Evolutionary conservation across 2,797 vertebrate genomes (phyloP), one percentile per base, ranked within the genome.

Genomic region (Merluccius polli): DNA sequence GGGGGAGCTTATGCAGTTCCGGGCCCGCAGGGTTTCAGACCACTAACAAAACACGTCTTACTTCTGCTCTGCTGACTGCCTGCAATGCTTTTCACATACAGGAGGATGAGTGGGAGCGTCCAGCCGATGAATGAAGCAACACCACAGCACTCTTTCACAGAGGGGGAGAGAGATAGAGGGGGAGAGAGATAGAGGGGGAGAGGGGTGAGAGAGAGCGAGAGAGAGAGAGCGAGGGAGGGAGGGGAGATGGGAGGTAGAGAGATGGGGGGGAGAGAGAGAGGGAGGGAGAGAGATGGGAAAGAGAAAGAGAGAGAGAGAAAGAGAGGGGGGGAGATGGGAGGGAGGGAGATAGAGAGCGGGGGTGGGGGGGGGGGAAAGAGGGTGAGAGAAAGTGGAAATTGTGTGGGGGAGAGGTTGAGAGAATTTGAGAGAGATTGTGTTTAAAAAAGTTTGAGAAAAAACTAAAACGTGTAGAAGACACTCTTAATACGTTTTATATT

Each of bases 21-120:
- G 94, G 59, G 94, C 93, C 94, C 92, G 92, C 91, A 89, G 93
- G 94, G 95, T 91, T 95, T 95, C 94, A 96, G 95, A 96, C 95
- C 83, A 91, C 94, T 94, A 95, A 97, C 95, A 97, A 96, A 96
- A 96, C 94, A 94, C 93, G 84, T 94, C 93, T 97, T 96, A 96
- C 94, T 96, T 97, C 95, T 95, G 95, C 95, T 95, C 95, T 94
- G 93, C 89, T 95, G 93, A 90, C 73, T 83, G 81, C 86, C 92
- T 92, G 95, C 94, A 95, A 96, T 96, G 93, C 94, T 94, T 95
- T 95, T 95, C 94, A 95, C 92, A 94, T 41, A 85, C 93, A 93
- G 91, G 92, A 92, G 92, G 90, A 83, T 89, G 83, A 93, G 88
- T 87, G 90, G 88, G 92, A 94, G 89, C 86, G 89, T 90, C 93